Evolutionary conservation across 2,797 vertebrate genomes (phyloP), one percentile per base, ranked within the genome.

Genomic region (Acestrorhynchus altus): DNA sequence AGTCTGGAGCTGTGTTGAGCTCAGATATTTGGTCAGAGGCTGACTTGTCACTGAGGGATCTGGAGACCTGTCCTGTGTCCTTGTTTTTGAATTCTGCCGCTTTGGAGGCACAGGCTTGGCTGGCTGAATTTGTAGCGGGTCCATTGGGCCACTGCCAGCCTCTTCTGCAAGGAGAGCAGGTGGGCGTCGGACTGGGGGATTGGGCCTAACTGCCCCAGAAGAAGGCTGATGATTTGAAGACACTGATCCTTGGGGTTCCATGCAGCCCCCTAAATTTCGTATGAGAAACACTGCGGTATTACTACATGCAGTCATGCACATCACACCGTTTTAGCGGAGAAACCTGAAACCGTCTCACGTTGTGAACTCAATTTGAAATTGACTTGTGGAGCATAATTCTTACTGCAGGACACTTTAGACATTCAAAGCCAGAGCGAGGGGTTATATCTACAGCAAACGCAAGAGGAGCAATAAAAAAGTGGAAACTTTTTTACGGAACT

Each of bases 251-350:
- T 93, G 90, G 92, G 94, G 91, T 93, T 94, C 93, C 92, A 90
- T 90, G 91, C 89, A 88, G 85, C 90, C 91, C 93, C 93, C 94
- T 95, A 92, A 87, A 92, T 94, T 94, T 88, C 90, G 94, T 73
- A 95, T 91, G 94, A 95, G 92, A 94, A 87, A 95, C 92, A 94
- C 92, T 94, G 92, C 90, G 84, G 94, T 90, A 92, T 92, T 90
- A 93, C 91, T 78, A 63, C 63, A 77, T 51, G 26, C 44, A 28
- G 28, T 68, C 51, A 76, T 54, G 39, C 49, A 65, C 12, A 20
- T 31, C 4, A 4, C 10, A 4, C 16, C 16, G 31, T 31, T 59
- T 75, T 31, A 75, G 52, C 11, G 26, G 15, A 44, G 49, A 57
- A 9, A 46, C 28, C 22, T 51, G 46, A 46, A 22, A 54, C 61